Base-by-base conservation (phyloP, 2,113 vertebrate species). In the Apodemus speciosus region DNA sequence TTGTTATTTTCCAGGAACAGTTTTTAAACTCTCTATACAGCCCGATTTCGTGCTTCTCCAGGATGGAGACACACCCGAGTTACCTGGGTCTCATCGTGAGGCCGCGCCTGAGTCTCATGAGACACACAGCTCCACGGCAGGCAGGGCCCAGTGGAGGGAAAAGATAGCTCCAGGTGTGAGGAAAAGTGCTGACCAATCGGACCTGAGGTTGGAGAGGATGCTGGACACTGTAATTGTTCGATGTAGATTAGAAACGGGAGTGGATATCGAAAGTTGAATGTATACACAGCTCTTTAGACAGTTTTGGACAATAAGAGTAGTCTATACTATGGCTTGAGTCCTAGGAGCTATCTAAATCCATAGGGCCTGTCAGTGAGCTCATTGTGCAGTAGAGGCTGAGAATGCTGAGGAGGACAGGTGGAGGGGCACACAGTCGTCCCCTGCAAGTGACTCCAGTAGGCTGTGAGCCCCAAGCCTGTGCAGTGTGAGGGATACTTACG, bases 231-330 rank as follows among this genome's bases (percentile, higher is more conserved):
- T 23, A n/a, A 40, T 51, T 93, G 6, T 90, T 86, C 56, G 5
- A 35, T 85, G 83, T 49, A 84, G 15, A 56, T 85, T 93, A 46
- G 38, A 95, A 91, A 73, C 69, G 85, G 46, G 71, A 94, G 53
- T 71, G 79, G 18, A 35, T 92, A 9, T 3, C 43, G 27, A 51
- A 64, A 35, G 83, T 13, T 40, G 43, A 95, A 88, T 43, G 68
- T 92, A 75, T 40, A 18, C 3, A n/a, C 9, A 86, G 6, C 51
- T 89, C 20, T 93, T 75, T 38, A 51, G 30, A 40, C n/a, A 32
- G 7, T 68, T 56, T 8, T 66, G 30, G 71, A 58, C 25, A 62
- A 56, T 76, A 51, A 40, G 0, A 81, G 64, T 40, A 11, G 5
- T 75, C 81, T 96, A 60, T 69, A 43, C 56, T 18, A 16, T 43